Evolutionary conservation across 92 coral and sea anemone genomes (phyloP), one percentile per base, ranked within the genome.

Genomic region (Anthopleura xanthogrammica): DNA sequence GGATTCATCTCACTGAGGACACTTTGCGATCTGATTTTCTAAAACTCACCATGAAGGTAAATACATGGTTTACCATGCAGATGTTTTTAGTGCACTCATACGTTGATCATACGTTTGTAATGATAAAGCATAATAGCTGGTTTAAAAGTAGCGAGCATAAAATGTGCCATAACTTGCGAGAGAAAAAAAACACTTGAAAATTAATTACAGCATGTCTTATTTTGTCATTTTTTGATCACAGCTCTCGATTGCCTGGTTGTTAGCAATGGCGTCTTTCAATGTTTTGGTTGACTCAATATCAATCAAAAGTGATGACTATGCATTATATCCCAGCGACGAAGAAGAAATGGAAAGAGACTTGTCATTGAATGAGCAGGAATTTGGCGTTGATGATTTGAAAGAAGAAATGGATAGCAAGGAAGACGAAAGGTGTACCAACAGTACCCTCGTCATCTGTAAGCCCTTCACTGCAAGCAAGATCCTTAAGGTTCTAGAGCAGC

Each of bases 231-330:
- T 23, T 68, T 29, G 16, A 24, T 22, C 13, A 1, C 41, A 68
- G 74, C 74, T 68, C 74, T 9, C 24, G 43, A 68, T 10, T 23
- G 1, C 72, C 20, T 68, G 74, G 74, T 68, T 68, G 16, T 68
- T 11, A 1, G 42, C 42, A 23, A 24, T 68, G 17, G 13, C 42
- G 46, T 66, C 13, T 80, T 87, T 87, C 90, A 86, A 8, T 83
- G 48, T 9, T 62, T 79, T 41, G 76, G 85, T 40, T 10, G 41
- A 8, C 16, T 68, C 74, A 2, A 2, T 68, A 36, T 68, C 74
- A 36, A 68, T 68, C 74, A 68, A 68, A 68, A 36, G 13, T 36
- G 42, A 68, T 11, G 74, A 68, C 16, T 68, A 23, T 12, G 42
- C 41, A 29, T 68, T 29, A 29, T 29, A 68, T 36, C 42, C 24